These are phyloP conservation scores for Cephus runcator DNA, from an alignment of 2,888 invertebrate genomes.

Conservation along the genomic window DNA sequence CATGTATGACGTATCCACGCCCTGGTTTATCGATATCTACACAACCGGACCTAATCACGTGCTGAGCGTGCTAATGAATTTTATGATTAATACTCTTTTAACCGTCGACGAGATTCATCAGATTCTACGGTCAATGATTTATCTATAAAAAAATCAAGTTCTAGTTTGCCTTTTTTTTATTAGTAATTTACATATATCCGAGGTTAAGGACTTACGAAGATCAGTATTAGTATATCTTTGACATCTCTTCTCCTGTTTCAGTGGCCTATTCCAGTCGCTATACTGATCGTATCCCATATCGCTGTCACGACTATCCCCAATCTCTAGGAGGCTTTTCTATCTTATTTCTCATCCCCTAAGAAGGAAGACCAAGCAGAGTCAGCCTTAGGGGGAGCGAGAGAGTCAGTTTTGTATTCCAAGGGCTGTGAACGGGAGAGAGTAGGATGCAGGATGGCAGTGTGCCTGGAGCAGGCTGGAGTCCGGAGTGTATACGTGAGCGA, in stretches of 20 bases:
- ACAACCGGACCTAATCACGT: not conserved
- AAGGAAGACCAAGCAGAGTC: not conserved
- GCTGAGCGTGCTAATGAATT: not conserved
- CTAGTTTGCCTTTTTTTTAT: not conserved
- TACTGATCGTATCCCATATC: not conserved
- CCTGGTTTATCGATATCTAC: not conserved
- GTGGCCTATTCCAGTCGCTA: not conserved
- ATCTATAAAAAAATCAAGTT: not conserved
- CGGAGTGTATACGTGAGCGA: not conserved
- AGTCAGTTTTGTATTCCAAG: not conserved
- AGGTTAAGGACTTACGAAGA: not conserved
- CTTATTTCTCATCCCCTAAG: not conserved
- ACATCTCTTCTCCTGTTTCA: not conserved
- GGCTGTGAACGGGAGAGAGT: not conserved
- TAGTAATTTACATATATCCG: not conserved
- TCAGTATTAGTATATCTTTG: not conserved
- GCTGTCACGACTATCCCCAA: constrained; percentile 6
- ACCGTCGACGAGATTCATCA: not conserved
- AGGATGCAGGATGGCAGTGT: not conserved
- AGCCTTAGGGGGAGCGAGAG: not conserved
- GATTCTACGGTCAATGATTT: not conserved
- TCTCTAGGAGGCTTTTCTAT: not conserved
- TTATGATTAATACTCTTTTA: not conserved
- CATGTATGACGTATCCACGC: not conserved
- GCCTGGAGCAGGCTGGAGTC: not conserved